Base-by-base conservation (phyloP, 2,797 vertebrate species). In the Echiichthys vipera region DNA sequence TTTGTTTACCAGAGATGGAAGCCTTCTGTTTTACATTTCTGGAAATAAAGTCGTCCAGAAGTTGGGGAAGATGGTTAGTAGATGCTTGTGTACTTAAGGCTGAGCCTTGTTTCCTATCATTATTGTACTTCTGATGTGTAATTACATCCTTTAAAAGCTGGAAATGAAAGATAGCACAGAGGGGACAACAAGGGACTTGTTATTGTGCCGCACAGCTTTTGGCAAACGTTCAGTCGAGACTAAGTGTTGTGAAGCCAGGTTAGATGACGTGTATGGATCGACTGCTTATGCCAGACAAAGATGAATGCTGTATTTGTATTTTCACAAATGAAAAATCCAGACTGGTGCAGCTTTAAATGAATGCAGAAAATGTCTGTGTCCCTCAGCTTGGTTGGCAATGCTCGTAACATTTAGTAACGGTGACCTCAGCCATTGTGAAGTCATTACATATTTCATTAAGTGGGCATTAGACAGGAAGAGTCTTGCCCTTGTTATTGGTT, bases 371-470 rank as follows among this genome's bases (percentile, higher is more conserved):
- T 57, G 62, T 76, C 49, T 57, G 20, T 11, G 65, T 75, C 58
- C 66, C 46, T 68, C 32, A 7, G 51, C 62, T 69, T 15, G 32
- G 50, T 58, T 80, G 80, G 78, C 61, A 65, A 10, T 39, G 59
- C 68, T 82, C 5, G 3, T 59, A 64, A 75, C 50, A 34, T 78
- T 78, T 61, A 79, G 54, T 22, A 84, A 74, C 68, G 32, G 71
- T 87, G 77, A 85, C 71, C 81, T 89, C 85, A 88, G 81, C 65
- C 80, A 72, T 82, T 84, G 84, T 81, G 65, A 79, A 84, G 77
- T 54, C 67, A 83, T 84, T 78, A 84, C 84, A 83, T 71, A 69
- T 81, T 84, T 79, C n/a, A 84, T 80, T 88, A 65, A 55, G 55
- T 2, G 47, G 67, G 74, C 65, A 81, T 57, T 70, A 78, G 80